Evolutionary conservation across 2,113 vertebrate genomes (phyloP), one percentile per base, ranked within the genome.

Genomic region (Synchiropus splendidus): DNA sequence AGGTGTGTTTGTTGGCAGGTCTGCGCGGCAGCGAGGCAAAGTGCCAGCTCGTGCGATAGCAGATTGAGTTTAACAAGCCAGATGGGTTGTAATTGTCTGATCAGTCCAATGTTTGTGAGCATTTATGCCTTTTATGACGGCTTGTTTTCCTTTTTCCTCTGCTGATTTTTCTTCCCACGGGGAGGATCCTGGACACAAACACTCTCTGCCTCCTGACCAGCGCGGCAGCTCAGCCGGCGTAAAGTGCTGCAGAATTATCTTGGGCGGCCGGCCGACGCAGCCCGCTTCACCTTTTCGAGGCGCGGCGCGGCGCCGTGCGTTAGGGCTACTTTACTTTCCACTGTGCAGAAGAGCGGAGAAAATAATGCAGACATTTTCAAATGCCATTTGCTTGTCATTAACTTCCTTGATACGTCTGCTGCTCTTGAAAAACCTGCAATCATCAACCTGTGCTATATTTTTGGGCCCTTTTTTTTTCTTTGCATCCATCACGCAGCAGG

Each of bases 1-100:
- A 16, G 33, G 42, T 46, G 18, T 15, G 31, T 33, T 34, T 27
- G 16, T 32, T 16, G 6, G 53, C 40, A 48, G 57, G 16, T 68
- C 66, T 73, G 66, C 39, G 52, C 16, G 42, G 57, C 36, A 67
- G 56, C 64, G 64, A 72, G 55, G 51, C 52, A 31, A 50, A 48
- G 30, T 62, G 61, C 64, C 59, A 47, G 60, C 48, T 45, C 64
- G 67, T 64, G 72, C 78, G 78, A 81, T 83, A 90, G 80, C 92
- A 96, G 92, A 90, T 97, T 95, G 93, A 80, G 74, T 90, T 95
- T 97, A 94, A 98, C 90, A 91, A 89, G 87, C 91, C 92, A 96
- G 94, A 92, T 94, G 91, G 90, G 74, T 89, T 87, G 80, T 96
- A 94, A 97, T 94, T 84, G 87, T 90, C 86, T 87, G 89, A 92